phyloP scores from a whole-genome alignment of 2,888 invertebrate species.

The Bursaphelenchus okinawaensis region DNA sequence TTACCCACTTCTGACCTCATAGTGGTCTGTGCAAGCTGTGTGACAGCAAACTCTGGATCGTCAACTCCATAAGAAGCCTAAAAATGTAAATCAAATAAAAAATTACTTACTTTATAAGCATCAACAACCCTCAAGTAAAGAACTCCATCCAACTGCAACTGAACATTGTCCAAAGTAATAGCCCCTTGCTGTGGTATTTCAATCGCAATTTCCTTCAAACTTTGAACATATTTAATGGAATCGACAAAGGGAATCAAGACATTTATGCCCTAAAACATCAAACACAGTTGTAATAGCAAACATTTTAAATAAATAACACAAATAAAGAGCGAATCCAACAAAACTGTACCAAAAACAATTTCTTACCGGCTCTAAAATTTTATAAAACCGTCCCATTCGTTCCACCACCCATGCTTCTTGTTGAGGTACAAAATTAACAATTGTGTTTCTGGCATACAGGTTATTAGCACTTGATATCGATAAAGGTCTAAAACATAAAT shows the following conservation, averaged over 20 bases:
- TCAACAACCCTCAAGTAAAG: constrained; percentile 86
- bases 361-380: constrained; percentile 76
- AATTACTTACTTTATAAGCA: constrained; percentile 69
- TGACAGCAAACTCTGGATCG: constrained; percentile 94
- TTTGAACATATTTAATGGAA: constrained; percentile 91
- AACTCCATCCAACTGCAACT: constrained; percentile 90
- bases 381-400: constrained; percentile 91
- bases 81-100: constrained; percentile 11
- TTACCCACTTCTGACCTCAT: constrained; percentile 98
- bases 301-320: constrained; percentile 2
- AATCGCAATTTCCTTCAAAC: constrained; percentile 95
- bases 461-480: background rate
- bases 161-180: constrained; percentile 94
- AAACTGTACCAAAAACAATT: background rate
- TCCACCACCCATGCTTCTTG: constrained; percentile 87
- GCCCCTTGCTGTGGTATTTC: constrained; percentile 98
- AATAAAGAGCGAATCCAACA: background rate
- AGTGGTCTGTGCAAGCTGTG: constrained; percentile 96
- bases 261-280: constrained; percentile 71
- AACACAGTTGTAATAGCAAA: background rate
- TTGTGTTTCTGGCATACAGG: constrained; percentile 67
- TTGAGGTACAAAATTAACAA: constrained; percentile 95
- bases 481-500: background rate
- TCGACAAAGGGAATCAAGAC: constrained; percentile 84
- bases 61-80: constrained; percentile 25